Evolutionary conservation across 1,140 invertebrate species (phyloP).

Genomic region (Diachasma alloeum): DNA sequence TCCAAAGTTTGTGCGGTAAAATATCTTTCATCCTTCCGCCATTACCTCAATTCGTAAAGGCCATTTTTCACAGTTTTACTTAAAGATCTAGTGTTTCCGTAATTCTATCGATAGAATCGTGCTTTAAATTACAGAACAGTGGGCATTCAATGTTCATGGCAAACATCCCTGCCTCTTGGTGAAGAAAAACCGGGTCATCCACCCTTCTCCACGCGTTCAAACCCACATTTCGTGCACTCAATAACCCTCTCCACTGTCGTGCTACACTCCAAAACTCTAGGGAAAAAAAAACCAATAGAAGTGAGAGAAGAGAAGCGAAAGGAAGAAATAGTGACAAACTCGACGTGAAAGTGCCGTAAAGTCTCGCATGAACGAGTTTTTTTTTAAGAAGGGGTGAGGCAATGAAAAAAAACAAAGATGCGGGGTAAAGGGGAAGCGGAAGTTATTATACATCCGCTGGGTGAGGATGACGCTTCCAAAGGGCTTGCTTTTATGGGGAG

Average conservation of each 20-base stretch:
- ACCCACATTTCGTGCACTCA: constrained; percentile 21
- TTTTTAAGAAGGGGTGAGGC: constrained; percentile 18
- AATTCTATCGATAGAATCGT: constrained; percentile 21
- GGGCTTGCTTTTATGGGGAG: too few relatives aligned
- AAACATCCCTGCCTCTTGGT: not conserved
- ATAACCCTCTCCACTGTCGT: constrained; percentile 3
- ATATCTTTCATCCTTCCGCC: not conserved
- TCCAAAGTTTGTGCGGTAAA: not conserved
- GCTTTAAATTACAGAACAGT: constrained; percentile 24
- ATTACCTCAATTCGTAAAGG: not conserved
- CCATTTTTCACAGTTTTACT: constrained; percentile 2
- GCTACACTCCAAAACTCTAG: not conserved
- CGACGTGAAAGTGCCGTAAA: not conserved
- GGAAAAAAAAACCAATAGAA: constrained; percentile 27
- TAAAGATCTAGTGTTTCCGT: constrained; percentile 24
- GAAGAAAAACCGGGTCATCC: constrained; percentile 25
- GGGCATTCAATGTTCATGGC: constrained; percentile 13
- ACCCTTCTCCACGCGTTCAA: not conserved
- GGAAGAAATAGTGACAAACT: constrained; percentile 15
- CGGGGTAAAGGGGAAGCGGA: not conserved
- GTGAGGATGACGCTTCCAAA: too few relatives aligned
- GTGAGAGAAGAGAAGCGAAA: not conserved
- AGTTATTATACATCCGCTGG: not conserved
- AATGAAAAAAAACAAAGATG: constrained; percentile 20
- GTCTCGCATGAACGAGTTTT: constrained; percentile 20